These are phyloP conservation scores for Falco rusticolus DNA, from an alignment of 2,797 vertebrate genomes.

Conservation along the genomic window DNA sequence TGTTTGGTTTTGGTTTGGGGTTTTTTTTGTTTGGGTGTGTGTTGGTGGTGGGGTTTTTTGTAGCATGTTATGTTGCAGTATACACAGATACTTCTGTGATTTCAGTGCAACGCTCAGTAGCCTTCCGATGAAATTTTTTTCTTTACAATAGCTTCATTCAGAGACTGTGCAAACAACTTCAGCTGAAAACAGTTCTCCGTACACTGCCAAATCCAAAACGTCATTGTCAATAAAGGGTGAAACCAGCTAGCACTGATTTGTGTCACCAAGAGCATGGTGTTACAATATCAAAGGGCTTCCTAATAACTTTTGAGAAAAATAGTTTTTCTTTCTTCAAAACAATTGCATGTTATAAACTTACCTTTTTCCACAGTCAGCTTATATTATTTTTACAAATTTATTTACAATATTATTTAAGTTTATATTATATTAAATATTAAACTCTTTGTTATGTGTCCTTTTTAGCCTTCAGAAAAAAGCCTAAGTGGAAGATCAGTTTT, in stretches of 20 bases:
- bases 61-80: background rate
- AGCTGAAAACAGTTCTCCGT: background rate
- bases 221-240: background rate
- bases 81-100: background rate
- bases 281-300: background rate
- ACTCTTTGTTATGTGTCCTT: background rate
- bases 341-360: background rate
- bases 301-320: background rate
- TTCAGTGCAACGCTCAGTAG: background rate
- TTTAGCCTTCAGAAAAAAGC: background rate
- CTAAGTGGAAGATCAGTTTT: background rate
- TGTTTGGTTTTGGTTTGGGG: background rate
- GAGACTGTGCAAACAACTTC: slow-evolving; percentile 22
- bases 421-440: background rate
- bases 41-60: background rate
- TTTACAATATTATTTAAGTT: background rate
- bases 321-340: background rate
- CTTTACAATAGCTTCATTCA: background rate
- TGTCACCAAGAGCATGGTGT: background rate
- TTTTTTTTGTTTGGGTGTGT: too few relatives aligned
- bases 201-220: slow-evolving; percentile 30
- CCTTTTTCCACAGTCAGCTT: background rate
- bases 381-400: background rate
- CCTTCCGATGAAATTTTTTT: slow-evolving; percentile 5
- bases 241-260: background rate